phyloP scores from a whole-genome alignment of 2,888 invertebrate genomes.

The Drosophila greeni region DNA sequence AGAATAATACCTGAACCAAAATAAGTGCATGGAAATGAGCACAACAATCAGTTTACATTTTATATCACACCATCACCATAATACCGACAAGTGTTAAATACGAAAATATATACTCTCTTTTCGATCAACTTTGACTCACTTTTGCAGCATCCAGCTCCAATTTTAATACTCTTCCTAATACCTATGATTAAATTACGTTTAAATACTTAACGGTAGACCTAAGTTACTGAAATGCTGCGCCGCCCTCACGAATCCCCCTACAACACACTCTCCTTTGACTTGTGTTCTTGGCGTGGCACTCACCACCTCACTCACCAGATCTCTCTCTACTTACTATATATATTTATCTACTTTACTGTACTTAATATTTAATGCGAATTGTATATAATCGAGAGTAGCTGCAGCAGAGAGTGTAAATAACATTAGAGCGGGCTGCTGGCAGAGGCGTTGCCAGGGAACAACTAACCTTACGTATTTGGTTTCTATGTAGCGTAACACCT shows the following conservation, averaged over 20 bases:
- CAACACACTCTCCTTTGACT: constrained; percentile 44
- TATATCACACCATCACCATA: constrained; percentile 47
- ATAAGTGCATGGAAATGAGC: constrained; percentile 64
- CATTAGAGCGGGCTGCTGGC: constrained; percentile 39
- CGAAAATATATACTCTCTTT: constrained; percentile 41
- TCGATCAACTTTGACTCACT: constrained; percentile 55
- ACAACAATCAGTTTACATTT: constrained; percentile 51
- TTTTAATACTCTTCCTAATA: constrained; percentile 43
- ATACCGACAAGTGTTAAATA: constrained; percentile 22
- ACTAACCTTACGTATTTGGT: constrained; percentile 51
- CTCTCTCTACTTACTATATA: constrained; percentile 17
- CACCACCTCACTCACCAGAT: constrained; percentile 44
- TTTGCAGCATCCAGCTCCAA: constrained; percentile 61
- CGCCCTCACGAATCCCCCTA: constrained; percentile 46
- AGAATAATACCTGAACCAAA: constrained; percentile 36
- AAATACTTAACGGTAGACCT: constrained; percentile 51
- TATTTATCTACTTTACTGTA: constrained; percentile 21
- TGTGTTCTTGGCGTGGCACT: constrained; percentile 59
- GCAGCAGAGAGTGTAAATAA: constrained; percentile 58
- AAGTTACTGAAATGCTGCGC: constrained; percentile 60
- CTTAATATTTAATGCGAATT: constrained; percentile 40
- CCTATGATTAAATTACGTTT: constrained; percentile 44
- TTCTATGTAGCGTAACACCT: constrained; percentile 51
- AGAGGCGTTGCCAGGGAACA: constrained; percentile 24
- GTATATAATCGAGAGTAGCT: constrained; percentile 56